Evolutionary conservation across 2,113 vertebrate genomes (phyloP).

Genomic region (Telmatochromis sp.): DNA sequence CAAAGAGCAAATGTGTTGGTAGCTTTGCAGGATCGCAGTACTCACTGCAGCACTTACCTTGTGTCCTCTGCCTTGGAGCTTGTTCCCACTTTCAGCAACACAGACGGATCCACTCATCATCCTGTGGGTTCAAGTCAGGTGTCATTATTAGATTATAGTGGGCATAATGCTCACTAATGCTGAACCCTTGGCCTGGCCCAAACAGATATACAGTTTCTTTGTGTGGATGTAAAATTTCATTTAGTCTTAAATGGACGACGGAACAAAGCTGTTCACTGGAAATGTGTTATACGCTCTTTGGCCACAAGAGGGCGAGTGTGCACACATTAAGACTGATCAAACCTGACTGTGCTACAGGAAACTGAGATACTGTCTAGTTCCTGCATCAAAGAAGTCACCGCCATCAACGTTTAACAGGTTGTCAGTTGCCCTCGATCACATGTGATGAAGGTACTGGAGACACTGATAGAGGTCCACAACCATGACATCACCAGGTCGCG

Average conservation of each 20-base stretch:
- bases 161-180: not conserved
- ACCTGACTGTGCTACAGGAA: not conserved
- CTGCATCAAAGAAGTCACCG: not conserved
- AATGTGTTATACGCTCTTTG: not conserved
- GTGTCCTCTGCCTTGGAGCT: not conserved
- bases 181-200: not conserved
- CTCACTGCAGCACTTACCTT: not conserved
- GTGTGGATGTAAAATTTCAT: not conserved
- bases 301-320: not conserved
- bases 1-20: not conserved
- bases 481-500: not conserved
- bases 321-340: not conserved
- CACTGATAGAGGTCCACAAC: not conserved
- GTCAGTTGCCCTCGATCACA: not conserved
- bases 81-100: not conserved
- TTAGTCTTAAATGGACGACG: accelerated
- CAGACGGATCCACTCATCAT: not conserved
- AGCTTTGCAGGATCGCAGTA: not conserved
- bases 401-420: not conserved
- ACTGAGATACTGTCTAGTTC: not conserved
- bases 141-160: not conserved
- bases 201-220: not conserved
- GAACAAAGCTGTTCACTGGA: not conserved
- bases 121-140: not conserved
- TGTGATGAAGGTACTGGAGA: not conserved